These are phyloP conservation scores for Chloebia gouldiae DNA, from an alignment of 2,113 vertebrate species.

Conservation along the genomic window DNA sequence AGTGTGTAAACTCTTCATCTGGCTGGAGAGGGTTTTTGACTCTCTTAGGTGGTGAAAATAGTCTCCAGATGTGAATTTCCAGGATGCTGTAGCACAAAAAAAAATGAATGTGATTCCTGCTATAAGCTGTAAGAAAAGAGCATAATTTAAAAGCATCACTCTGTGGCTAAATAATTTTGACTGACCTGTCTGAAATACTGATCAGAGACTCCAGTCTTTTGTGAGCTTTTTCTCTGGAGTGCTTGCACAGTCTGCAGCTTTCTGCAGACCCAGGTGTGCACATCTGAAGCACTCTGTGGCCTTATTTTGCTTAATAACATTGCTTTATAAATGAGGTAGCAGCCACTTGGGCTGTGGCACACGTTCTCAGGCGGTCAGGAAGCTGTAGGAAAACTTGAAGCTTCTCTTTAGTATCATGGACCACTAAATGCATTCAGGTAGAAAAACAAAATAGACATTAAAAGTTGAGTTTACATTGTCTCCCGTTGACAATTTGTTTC, in stretches of 20 bases:
- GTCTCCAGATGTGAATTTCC: neutral
- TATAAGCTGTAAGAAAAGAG: neutral
- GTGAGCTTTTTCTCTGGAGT: neutral
- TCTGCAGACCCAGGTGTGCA: neutral
- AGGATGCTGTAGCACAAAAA: neutral
- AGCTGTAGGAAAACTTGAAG: neutral
- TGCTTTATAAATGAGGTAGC: neutral
- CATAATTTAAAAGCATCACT: neutral
- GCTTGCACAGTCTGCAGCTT: neutral
- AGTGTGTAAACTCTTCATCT: neutral
- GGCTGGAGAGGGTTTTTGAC: neutral
- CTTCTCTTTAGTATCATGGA: neutral
- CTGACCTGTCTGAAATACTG: neutral
- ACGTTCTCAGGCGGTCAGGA: neutral
- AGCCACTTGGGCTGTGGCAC: neutral
- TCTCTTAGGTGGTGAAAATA: neutral
- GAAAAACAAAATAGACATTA: neutral
- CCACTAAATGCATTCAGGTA: neutral
- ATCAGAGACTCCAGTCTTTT: fast-evolving
- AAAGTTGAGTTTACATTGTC: neutral
- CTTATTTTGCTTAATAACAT: neutral
- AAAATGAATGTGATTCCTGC: neutral
- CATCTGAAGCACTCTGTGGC: neutral
- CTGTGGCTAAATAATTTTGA: neutral
- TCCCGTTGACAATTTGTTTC: neutral